Evolutionary conservation across 2,113 vertebrate genomes (phyloP), one percentile per base, ranked within the genome.

Genomic region (Chloropsis hardwickii): DNA sequence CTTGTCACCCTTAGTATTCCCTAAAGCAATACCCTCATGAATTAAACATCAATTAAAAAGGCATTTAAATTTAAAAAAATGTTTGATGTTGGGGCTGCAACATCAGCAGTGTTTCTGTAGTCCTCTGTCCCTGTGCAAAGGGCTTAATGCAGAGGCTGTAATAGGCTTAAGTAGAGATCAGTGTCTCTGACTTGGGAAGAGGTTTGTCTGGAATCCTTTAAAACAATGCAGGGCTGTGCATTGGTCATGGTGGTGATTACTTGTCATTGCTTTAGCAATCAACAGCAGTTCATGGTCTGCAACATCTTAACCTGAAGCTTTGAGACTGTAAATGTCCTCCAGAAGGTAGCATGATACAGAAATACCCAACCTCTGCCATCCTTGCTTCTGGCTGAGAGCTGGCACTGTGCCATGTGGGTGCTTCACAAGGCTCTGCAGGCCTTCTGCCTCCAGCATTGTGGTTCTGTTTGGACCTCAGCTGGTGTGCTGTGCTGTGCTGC

Each of bases 391-490:
- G 29, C 51, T 1, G 4, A 58, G 67, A 28, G 51, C 35, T 12
- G 14, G 24, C 5, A 9, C 2, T 33, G 37, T 56, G 48, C 48
- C 6, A 1, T 3, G 7, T 15, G 1, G 0, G 14, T 84, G 31
- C 57, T 54, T 31, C 0, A 0, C 39, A 22, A 23, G 64, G 31
- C 51, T 79, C 22, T 56, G 28, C 11, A 17, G 56, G 23, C 29
- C 56, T 57, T 24, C 54, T 84, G 50, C 58, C 24, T 80, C 9
- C 31, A 77, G 81, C 40, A 24, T 31, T 0, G 0, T 25, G 45
- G 18, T 24, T 73, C 33, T 33, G 47, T 65, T 48, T 44, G 66
- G 25, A 16, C 25, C 40, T 57, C n/a, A 31, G 17, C 50, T 78
- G 45, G 11, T 57, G 27, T 61, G 17, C 6, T 60, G 66, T 72